Conservation (phyloP, 2,113 vertebrate species). For the Ovis aries region DNA sequence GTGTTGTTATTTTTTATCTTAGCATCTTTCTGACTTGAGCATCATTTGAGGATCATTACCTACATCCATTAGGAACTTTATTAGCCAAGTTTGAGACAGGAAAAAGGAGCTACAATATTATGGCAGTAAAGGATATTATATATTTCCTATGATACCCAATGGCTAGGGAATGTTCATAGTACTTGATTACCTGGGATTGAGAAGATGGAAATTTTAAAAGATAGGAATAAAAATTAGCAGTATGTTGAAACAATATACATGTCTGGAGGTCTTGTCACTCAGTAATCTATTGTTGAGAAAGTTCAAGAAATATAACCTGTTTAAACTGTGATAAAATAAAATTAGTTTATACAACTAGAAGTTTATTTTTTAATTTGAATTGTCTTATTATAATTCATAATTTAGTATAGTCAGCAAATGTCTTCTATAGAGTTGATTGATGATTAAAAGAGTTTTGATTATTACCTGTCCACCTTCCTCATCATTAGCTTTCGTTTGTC, state of each 20-base stretch:
- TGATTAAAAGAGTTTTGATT: neutral
- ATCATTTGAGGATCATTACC: neutral
- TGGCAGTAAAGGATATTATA: neutral
- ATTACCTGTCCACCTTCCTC: neutral
- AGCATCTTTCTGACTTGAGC: neutral
- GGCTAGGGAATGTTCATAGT: neutral
- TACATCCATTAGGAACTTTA: neutral
- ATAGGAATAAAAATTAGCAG: neutral
- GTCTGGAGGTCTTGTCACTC: neutral
- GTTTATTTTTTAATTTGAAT: neutral
- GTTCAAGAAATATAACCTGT: neutral
- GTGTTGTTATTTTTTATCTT: neutral
- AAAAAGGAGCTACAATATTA: neutral
- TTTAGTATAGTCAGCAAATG: neutral
- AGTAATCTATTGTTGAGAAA: neutral
- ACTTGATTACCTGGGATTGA: neutral
- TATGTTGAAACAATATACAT: neutral
- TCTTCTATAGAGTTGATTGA: neutral
- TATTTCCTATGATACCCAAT: neutral
- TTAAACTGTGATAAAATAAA: neutral
- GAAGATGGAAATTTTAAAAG: constrained; percentile 13
- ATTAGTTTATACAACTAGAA: neutral
- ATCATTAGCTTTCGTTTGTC: neutral
- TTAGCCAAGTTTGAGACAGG: neutral
- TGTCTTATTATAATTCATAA: neutral